phyloP scores from a whole-genome alignment of 2,888 invertebrate species.

The Cataglyphis rosenhaueri region DNA sequence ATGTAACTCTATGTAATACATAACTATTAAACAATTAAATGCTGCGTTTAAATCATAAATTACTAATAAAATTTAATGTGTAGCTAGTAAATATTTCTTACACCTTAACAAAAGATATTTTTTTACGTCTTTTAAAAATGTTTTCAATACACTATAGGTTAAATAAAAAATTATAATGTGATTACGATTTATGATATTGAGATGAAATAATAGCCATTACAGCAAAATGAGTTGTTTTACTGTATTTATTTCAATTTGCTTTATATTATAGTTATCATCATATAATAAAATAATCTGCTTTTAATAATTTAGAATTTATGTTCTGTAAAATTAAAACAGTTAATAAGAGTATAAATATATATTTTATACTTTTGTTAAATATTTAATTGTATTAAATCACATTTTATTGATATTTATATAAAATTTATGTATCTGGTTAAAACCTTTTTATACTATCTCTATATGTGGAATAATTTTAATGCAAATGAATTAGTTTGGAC shows the following conservation, averaged over 20 bases:
- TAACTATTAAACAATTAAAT: not conserved
- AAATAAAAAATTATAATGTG: slow-evolving; percentile 90
- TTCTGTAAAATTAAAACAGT: slow-evolving; percentile 85
- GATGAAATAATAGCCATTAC: slow-evolving; percentile 93
- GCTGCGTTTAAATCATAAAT: not conserved
- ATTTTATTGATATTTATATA: not conserved
- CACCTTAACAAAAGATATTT: slow-evolving; percentile 88
- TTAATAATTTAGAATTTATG: slow-evolving; percentile 93
- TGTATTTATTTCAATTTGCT: slow-evolving; percentile 99
- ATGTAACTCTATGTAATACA: not conserved
- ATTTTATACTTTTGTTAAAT: slow-evolving; percentile 2
- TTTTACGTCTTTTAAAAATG: slow-evolving; percentile 88
- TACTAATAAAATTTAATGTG: slow-evolving; percentile 91
- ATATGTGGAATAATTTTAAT: slow-evolving; percentile 92
- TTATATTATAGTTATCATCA: slow-evolving; percentile 88
- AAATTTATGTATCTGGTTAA: slow-evolving; percentile 89
- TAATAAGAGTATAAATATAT: not conserved
- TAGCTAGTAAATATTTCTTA: slow-evolving; percentile 94
- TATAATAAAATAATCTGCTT: slow-evolving; percentile 97
- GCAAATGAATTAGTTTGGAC: slow-evolving; percentile 96
- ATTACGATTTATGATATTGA: slow-evolving; percentile 90
- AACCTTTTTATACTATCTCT: slow-evolving; percentile 91
- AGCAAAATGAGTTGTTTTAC: slow-evolving; percentile 97
- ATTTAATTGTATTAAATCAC: not conserved
- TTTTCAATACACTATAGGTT: slow-evolving; percentile 91